phyloP scores from a whole-genome alignment of 2,113 vertebrate genomes.

The Mastomys coucha region DNA sequence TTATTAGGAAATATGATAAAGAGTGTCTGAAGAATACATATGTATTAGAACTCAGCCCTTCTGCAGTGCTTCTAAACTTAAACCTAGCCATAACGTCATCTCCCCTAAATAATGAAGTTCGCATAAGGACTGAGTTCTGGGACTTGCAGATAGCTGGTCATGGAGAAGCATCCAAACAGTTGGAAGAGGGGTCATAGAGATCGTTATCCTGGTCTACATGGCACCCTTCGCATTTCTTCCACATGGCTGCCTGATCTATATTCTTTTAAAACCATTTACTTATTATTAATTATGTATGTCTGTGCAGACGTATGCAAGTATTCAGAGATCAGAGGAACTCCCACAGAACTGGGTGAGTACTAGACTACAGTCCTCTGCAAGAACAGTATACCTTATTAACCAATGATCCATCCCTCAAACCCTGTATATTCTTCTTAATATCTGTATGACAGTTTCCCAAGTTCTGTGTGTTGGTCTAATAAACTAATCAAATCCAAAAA shows the following conservation, averaged over 20 bases:
- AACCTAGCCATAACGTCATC: background rate
- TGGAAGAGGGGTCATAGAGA: background rate
- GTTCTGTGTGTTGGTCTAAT: background rate
- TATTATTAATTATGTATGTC: background rate
- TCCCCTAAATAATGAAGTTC: background rate
- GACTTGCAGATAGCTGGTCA: background rate
- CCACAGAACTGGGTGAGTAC: background rate
- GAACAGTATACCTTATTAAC: background rate
- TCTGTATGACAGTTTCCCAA: background rate
- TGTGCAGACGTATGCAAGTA: background rate
- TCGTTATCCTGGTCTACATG: background rate
- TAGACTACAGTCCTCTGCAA: background rate
- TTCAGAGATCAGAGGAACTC: background rate
- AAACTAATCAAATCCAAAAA: background rate
- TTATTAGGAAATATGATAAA: background rate
- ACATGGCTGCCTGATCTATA: background rate
- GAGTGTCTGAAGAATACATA: background rate
- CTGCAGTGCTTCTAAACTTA: background rate
- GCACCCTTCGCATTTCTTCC: background rate
- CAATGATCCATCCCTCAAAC: background rate
- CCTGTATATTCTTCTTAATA: background rate
- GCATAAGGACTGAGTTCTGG: background rate
- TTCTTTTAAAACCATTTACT: background rate
- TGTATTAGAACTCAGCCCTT: background rate
- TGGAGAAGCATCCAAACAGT: background rate